Evolutionary conservation across 2,797 vertebrate genomes (phyloP), one percentile per base, ranked within the genome.

Genomic region (Scolopax rusticola): DNA sequence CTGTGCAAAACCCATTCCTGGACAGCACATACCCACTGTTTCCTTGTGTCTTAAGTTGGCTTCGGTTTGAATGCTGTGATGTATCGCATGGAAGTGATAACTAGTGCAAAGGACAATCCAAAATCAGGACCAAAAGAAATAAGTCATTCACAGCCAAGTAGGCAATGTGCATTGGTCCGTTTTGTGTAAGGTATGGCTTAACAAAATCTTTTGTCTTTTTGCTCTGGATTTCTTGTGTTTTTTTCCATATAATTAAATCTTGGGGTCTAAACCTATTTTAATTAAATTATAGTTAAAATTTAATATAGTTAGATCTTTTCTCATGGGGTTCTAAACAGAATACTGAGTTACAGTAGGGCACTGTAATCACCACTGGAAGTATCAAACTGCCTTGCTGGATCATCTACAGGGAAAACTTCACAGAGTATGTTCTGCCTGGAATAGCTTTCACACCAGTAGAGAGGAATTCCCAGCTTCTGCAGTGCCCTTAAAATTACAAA

Each of bases 101-200:
- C 14, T 64, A 25, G 16, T 9, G 5, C 4, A 75, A 86, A 74
- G 16, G 24, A 25, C 23, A 60, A 30, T 28, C 6, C 40, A 71
- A 47, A 81, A 28, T 56, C 45, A 74, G 13, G 13, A 60, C n/a
- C 12, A 2, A 14, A 60, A 75, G 9, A 63, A 87, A 48, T 36
- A 36, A 56, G 7, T 32, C 33, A 61, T 33, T 61, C 38, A 13
- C 18, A 71, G 17, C 17, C 32, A 53, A 41, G 20, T 2, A 65
- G 20, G 15, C 7, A 79, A 18, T 3, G 4, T 5, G 5, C 5
- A 50, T 2, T 32, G 54, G 27, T 2, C 4, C 15, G 17, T 36
- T 82, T 70, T 53, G 9, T 54, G 17, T 21, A 79, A 69, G 18
- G 2, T 40, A 18, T 25, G 18, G 6, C 9, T 73, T 41, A 69